Percentiles rank a stretch among this genome's conserved stretches.
Conservation (phyloP, 1,140 invertebrate species). For the Dryas iulia region DNA sequence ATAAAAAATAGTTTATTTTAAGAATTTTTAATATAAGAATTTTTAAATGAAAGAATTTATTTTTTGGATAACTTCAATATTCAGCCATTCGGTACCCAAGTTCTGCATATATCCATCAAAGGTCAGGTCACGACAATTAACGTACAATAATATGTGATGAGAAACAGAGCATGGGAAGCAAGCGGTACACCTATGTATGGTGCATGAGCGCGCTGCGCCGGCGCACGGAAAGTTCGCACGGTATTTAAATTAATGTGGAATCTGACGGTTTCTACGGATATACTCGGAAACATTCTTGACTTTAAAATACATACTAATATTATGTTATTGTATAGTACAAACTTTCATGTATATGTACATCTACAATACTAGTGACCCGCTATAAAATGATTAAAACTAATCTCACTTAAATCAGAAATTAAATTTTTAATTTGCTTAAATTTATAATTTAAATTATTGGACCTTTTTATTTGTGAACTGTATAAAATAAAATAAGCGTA, state of each 20-base stretch:
- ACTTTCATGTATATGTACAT: too few species aligned
- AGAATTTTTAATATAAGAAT: too few species aligned
- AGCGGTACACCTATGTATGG: constrained; percentile 49
- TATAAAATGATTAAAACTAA: too few species aligned
- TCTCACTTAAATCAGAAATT: too few species aligned
- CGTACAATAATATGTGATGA: constrained; percentile 50
- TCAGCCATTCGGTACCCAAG: background rate
- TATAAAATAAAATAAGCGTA: too few species aligned
- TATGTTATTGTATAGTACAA: background rate
- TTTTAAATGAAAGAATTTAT: too few species aligned
- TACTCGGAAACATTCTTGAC: constrained; percentile 8
- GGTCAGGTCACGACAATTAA: constrained; percentile 55
- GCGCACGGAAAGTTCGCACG: constrained; percentile 52
- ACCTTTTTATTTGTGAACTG: too few species aligned
- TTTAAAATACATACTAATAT: background rate
- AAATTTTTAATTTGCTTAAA: too few species aligned
- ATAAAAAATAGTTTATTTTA: too few species aligned
- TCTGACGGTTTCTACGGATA: constrained; percentile 30
- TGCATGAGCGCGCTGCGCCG: constrained; percentile 30
- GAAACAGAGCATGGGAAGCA: constrained; percentile 64
- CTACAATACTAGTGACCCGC: too few species aligned
- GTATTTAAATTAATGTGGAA: constrained; percentile 38
- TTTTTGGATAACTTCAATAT: background rate
- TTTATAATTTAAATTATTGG: too few species aligned
- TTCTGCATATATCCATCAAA: constrained; percentile 39